A percentile compares a stretch with the other conserved stretches of the same genome.
phyloP scores from a whole-genome alignment of 2,888 invertebrate species.

The Trichopoda pennipes region DNA sequence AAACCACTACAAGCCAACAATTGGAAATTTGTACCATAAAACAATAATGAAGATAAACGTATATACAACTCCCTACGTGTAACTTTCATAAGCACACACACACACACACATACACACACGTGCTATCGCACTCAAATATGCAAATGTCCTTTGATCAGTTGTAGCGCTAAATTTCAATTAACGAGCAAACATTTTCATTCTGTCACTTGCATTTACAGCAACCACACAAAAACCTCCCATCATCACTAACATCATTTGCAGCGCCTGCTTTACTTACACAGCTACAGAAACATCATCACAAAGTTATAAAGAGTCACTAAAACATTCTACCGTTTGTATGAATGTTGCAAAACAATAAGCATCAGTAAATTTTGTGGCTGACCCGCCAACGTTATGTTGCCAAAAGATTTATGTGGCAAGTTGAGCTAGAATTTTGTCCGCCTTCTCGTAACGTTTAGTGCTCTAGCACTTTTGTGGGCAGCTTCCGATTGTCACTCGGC shows the following conservation, averaged over 20 bases:
- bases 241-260: conserved; percentile 23
- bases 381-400: conserved; percentile 80
- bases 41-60: neutral
- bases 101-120: conserved; percentile 35
- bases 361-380: conserved; percentile 70
- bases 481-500: conserved; percentile 70
- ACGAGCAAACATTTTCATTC: conserved; percentile 52
- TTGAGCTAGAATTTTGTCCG: conserved; percentile 68
- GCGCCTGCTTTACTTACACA: conserved; percentile 5
- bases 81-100: conserved; percentile 6
- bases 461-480: conserved; percentile 67
- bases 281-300: conserved; percentile 25
- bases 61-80: conserved; percentile 22
- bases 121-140: conserved; percentile 24
- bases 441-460: conserved; percentile 65
- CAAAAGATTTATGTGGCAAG: conserved; percentile 76
- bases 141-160: conserved; percentile 68
- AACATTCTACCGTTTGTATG: conserved; percentile 26
- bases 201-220: conserved; percentile 23
- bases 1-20: conserved; percentile 24
- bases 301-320: conserved; percentile 42
- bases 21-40: conserved; percentile 21
- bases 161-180: conserved; percentile 67
- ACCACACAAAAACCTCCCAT: conserved; percentile 48
- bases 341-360: conserved; percentile 60